A percentile compares a stretch with the other conserved stretches of the same genome.
Conservation (phyloP, 2,888 invertebrate species). For the Calliscelio sp. region DNA sequence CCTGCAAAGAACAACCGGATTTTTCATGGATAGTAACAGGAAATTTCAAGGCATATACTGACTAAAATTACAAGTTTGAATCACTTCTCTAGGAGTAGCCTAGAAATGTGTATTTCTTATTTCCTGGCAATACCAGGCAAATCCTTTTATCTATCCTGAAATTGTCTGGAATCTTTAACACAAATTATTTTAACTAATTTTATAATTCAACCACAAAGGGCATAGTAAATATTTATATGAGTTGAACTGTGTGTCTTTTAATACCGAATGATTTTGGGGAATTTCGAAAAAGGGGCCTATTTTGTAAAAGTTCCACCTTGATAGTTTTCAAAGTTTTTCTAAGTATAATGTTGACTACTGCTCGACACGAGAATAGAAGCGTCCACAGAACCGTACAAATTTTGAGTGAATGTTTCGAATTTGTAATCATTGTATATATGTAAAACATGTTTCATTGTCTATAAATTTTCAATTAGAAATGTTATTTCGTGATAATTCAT, state of each 20-base stretch:
- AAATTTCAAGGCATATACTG: too few species aligned
- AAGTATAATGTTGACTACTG: constrained; percentile 52
- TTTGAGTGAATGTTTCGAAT: constrained; percentile 71
- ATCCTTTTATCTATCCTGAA: too few species aligned
- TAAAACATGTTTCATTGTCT: constrained; percentile 73
- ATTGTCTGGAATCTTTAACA: too few species aligned
- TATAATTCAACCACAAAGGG: too few species aligned
- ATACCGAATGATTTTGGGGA: constrained; percentile 60
- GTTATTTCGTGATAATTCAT: constrained; percentile 3
- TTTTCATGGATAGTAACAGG: too few species aligned
- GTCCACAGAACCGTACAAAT: constrained; percentile 48
- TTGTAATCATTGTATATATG: constrained; percentile 76
- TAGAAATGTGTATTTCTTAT: too few species aligned
- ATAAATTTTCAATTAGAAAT: constrained; percentile 71
- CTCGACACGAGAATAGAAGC: constrained; percentile 46
- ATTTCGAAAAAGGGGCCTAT: constrained; percentile 52
- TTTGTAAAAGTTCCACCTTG: constrained; percentile 50
- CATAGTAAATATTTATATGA: too few species aligned
- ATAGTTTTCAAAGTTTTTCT: constrained; percentile 59
- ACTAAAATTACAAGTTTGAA: too few species aligned
- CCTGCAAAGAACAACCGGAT: too few species aligned
- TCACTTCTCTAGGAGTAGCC: too few species aligned
- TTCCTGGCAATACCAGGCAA: too few species aligned
- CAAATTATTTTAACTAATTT: too few species aligned
- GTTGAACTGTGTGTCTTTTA: constrained; percentile 49